Evolutionary conservation across 2,113 vertebrate species (phyloP), one percentile per base, ranked within the genome.

Genomic region (Syrmaticus mikado): DNA sequence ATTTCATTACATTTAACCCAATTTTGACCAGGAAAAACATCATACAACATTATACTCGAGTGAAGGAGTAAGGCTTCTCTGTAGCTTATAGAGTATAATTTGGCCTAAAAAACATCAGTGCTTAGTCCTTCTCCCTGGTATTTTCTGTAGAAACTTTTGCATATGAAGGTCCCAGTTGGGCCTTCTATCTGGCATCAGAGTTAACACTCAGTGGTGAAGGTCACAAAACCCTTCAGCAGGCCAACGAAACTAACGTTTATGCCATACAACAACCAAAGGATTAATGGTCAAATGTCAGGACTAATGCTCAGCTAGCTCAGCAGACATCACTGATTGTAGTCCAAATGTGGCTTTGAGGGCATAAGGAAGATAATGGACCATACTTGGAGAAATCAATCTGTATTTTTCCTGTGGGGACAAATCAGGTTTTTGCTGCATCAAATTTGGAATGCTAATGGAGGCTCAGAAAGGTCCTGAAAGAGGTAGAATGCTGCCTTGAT

Each of bases 401-500:
- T 30, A 65, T 81, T 94, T 93, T 65, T 86, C 80, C 79, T 92
- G 21, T 40, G 38, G 41, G 85, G 43, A 81, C 60, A 81, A 77
- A 71, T 0, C 0, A 86, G 32, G 1, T n/a, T 83, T 92, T 65
- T 93, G 57, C 46, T 86, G 28, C 38, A 86, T 62, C 41, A 72
- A 58, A 88, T 57, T 45, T 82, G 30, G 86, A 78, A 84, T 90
- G 58, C 15, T 82, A 90, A 92, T 71, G 20, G 55, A 46, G 67
- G 19, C 38, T 76, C 41, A 71, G 17, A 85, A 92, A 83, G 22
- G 28, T 61, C 65, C 40, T 78, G 80, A 53, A 92, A 92, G 73
- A 72, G 30, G 83, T 68, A 70, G 93, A 96, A 92, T 40, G 71
- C 32, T 75, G 77, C 12, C 78, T 87, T 87, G 58, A 85, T 78